Conservation (phyloP, 2,797 vertebrate genomes). For the Lepidocolaptes lacrymiger region DNA sequence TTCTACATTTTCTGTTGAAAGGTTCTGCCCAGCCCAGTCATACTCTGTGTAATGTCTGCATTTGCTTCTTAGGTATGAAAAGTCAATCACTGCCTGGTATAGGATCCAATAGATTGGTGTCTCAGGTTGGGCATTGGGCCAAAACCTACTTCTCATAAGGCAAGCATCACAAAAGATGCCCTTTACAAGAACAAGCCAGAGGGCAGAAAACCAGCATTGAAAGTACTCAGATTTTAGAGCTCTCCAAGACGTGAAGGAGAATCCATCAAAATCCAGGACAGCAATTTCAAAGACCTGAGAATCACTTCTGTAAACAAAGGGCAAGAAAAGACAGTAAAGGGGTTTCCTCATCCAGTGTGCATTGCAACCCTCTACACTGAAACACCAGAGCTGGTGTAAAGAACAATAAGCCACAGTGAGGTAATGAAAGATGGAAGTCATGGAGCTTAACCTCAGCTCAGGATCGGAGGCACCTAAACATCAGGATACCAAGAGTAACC, state of each 20-base stretch:
- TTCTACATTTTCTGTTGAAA: not conserved
- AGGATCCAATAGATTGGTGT: not conserved
- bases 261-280: not conserved
- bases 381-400: not conserved
- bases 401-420: not conserved
- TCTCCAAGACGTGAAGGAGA: not conserved
- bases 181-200: not conserved
- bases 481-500: not conserved
- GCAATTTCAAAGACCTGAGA: not conserved
- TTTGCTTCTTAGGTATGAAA: not conserved
- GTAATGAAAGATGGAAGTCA: not conserved
- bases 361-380: not conserved
- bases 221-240: not conserved
- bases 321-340: not conserved
- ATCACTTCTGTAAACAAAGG: not conserved
- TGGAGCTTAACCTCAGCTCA: not conserved
- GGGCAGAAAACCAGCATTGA: not conserved
- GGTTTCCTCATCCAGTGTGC: not conserved
- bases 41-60: not conserved
- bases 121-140: not conserved
- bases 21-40: not conserved
- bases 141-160: not conserved
- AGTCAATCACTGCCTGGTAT: not conserved
- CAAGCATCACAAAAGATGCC: not conserved
- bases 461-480: not conserved